Evolutionary conservation across 1,140 invertebrate species (phyloP), one percentile per base, ranked within the genome.

Genomic region (Manduca sexta): DNA sequence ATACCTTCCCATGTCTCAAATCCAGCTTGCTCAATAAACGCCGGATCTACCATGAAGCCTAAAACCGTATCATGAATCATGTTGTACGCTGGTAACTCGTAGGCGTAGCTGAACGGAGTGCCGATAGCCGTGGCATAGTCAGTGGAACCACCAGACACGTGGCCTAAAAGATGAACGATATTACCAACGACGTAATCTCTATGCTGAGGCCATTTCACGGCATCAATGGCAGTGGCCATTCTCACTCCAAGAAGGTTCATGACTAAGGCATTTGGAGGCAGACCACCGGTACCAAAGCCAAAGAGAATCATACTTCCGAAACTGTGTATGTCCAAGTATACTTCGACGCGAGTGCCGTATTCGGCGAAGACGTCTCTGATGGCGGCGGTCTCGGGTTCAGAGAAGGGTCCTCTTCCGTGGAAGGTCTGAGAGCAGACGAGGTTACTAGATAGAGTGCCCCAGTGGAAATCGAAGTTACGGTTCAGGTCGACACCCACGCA

Each of bases 1-100:
- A 76, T 69, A 33, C 66, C 74, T 54, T 72, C 64, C 74, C 74
- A 76, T 11, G 74, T 76, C 40, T 76, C 74, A 15, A 45, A 56
- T 10, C 66, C 69, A 52, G 66, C 74, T 49, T 78, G 74, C 38
- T 59, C 57, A 43, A 75, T 70, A 21, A 78, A 78, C 17, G 54
- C 66, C 12, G 70, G 64, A 13, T 78, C 69, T 1, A 78, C 72
- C 6, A 74, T 47, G 52, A 78, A 78, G 29, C 74, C 70, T 14
- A 60, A 57, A 0, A 70, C 2, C 14, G 16, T 51, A n/a, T 21
- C 16, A 8, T 17, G 15, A 3, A 90, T 91, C 47, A 67, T 82
- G 47, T 92, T 92, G 34, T 88, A 88, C 40, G 91, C 91, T 1
- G 92, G 87, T 14, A 95, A 69, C 74, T 94, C 93, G 39, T 91